A percentile compares a stretch with the other conserved stretches of the same genome.
Evolutionary conservation across 1,140 invertebrate genomes (phyloP).

Genomic region (Plodia interpunctella): DNA sequence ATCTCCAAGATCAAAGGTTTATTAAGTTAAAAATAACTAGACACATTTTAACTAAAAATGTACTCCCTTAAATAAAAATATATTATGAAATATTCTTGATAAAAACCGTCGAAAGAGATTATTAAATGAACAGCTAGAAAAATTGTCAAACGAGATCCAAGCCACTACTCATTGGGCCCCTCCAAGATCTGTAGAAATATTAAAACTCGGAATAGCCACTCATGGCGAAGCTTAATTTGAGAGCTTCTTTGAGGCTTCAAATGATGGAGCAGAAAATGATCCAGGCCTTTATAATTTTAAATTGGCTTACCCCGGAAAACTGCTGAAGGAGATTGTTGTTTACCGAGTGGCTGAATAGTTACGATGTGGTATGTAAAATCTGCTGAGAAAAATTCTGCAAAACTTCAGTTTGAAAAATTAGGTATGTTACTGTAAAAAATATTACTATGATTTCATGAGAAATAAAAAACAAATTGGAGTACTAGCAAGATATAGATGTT

Average conservation of each 20-base stretch:
- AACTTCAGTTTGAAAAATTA: too few species aligned
- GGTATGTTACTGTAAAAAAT: too few species aligned
- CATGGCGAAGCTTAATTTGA: slow-evolving; percentile 36
- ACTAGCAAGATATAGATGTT: too few species aligned
- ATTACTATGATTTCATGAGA: too few species aligned
- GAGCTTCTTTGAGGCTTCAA: slow-evolving; percentile 36
- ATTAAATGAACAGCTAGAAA: background rate
- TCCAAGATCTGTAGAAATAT: slow-evolving; percentile 19
- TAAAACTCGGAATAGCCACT: slow-evolving; percentile 30
- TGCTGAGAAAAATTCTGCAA: too few species aligned
- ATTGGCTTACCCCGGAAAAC: slow-evolving; percentile 35
- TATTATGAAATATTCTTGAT: too few species aligned
- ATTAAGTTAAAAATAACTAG: too few species aligned
- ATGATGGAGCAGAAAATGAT: slow-evolving; percentile 46
- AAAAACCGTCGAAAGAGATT: background rate
- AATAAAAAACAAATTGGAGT: too few species aligned
- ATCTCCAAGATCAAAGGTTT: too few species aligned
- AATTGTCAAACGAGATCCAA: background rate
- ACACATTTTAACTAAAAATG: too few species aligned
- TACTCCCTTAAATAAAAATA: too few species aligned
- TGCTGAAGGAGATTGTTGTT: slow-evolving; percentile 24
- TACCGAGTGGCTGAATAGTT: slow-evolving; percentile 12
- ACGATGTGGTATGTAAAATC: too few species aligned
- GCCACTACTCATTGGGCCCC: background rate
- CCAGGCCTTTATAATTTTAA: slow-evolving; percentile 36